phyloP scores from a whole-genome alignment of 1,140 invertebrate genomes.

The Hesperophylax magnus region DNA sequence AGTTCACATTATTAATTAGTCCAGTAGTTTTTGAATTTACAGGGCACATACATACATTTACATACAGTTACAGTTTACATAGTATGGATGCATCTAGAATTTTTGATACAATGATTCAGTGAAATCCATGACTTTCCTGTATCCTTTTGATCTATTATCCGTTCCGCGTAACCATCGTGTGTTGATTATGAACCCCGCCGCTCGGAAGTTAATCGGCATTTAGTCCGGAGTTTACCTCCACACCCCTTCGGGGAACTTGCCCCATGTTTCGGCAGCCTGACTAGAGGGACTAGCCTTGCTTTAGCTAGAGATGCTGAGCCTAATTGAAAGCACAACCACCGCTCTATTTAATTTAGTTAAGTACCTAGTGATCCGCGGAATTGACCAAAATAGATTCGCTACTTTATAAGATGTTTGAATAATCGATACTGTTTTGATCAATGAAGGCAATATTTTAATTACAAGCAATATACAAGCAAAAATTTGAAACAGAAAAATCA shows the following conservation, averaged over 20 bases:
- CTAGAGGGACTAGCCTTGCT: background rate
- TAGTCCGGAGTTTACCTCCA: conserved; percentile 14
- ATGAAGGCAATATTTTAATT: too few relatives aligned
- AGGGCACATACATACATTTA: too few relatives aligned
- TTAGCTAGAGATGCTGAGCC: background rate
- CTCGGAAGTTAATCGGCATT: conserved; percentile 30
- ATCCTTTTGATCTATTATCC: too few relatives aligned
- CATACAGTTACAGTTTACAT: too few relatives aligned
- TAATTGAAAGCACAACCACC: background rate
- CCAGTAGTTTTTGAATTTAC: too few relatives aligned
- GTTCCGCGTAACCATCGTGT: background rate
- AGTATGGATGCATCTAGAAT: too few relatives aligned
- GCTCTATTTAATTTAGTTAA: background rate
- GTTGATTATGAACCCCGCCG: conserved; percentile 34
- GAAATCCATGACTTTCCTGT: background rate
- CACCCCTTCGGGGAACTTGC: background rate
- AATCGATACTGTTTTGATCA: too few relatives aligned
- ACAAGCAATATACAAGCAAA: too few relatives aligned
- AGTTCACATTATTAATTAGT: too few relatives aligned
- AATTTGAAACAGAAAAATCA: too few relatives aligned
- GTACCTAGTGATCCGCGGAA: background rate
- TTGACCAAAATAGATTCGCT: background rate
- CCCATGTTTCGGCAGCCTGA: background rate
- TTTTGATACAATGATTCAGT: too few relatives aligned
- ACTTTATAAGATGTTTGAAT: background rate